Base-by-base conservation (phyloP, 2,888 invertebrate species). In the Trachelus troglodyta region DNA sequence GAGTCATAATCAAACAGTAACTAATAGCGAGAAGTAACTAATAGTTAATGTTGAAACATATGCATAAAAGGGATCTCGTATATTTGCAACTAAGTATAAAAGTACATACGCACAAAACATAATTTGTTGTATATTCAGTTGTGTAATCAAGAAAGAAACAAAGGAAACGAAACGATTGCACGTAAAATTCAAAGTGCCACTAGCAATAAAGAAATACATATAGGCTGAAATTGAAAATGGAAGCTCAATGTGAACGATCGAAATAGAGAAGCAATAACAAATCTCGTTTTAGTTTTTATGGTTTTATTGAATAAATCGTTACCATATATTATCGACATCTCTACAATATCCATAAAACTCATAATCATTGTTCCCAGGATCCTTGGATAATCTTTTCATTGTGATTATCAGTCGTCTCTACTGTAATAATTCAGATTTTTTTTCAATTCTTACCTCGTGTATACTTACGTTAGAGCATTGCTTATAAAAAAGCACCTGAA, bases 391-490 rank as follows among this genome's bases (percentile, higher is more conserved):
- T 56, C 56, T 56, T 56, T 9, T 56, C 6, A 23, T 23, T 23
- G 56, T 56, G 56, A 56, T 23, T 56, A 56, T 23, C 23, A 23
- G 56, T 23, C 23, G 56, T 56, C 9, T 56, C 34, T 56, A 56
- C 23, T 56, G 56, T 23, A 56, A 23, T 56, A 56, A 40, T 40
- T 40, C 40, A 40, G 40, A 15, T 15, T 40, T 40, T 40, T 40
- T 15, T 40, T 40, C 40, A 40, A 40, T 56, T 56, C 56, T 56
- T 56, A 56, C 56, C 56, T 56, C 56, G 9, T 9, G 23, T 56
- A 56, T 84, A 84, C 84, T 83, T 84, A 83, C 80, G 82, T 23
- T 23, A 23, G 56, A 56, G 56, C 56, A 23, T 56, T 56, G 56
- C 56, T 56, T 56, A 23, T 56, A 1, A 56, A 23, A 23, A 56